Base-by-base conservation (phyloP, 1,140 invertebrate genomes). In the Drosophila ogumai region DNA sequence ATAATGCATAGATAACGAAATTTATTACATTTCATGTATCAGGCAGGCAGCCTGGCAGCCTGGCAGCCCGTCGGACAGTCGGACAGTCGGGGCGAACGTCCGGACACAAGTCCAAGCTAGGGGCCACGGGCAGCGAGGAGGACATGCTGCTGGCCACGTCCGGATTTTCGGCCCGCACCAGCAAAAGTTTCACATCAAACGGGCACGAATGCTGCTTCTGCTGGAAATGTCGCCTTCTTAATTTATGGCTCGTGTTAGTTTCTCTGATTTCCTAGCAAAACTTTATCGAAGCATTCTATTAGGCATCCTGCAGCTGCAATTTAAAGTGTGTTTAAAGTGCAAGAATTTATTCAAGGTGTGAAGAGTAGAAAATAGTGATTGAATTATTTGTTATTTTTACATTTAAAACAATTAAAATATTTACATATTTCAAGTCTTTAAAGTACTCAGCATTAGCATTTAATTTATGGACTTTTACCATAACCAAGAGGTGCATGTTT, bases 11-110 rank as follows among this genome's bases (percentile, higher is more conserved):
- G 85, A 90, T 90, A 90, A 90, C 85, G 75, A 90, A 90, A 90
- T 90, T 90, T 90, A 90, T 90, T 90, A 90, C 85, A 90, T 90
- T 90, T 90, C 85, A 90, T 90, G 85, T 88, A 87, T 88, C 84
- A 87, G 84, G 66, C 77, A 55, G 72, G 61, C 46, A 49, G 52
- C n/a, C 66, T 38, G 47, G 38, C 47, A 47, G 65, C 58, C 76
- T 49, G 72, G 61, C 46, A 49, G 52, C 12, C 68, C 34, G 50
- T 22, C 44, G 34, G 67, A 8, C 50, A 8, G 46, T 9, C 34
- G 44, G 46, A 38, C 67, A 47, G 50, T 67, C 47, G 52, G 41
- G 68, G 41, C 67, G 67, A 71, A 68, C 36, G 60, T 68, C 60
- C 61, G 63, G 38, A 22, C 55, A 46, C 38, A 59, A 59, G 22